These are phyloP conservation scores for Nemotelus pantherinus DNA, from an alignment of 2,888 invertebrate species.

Conservation along the genomic window DNA sequence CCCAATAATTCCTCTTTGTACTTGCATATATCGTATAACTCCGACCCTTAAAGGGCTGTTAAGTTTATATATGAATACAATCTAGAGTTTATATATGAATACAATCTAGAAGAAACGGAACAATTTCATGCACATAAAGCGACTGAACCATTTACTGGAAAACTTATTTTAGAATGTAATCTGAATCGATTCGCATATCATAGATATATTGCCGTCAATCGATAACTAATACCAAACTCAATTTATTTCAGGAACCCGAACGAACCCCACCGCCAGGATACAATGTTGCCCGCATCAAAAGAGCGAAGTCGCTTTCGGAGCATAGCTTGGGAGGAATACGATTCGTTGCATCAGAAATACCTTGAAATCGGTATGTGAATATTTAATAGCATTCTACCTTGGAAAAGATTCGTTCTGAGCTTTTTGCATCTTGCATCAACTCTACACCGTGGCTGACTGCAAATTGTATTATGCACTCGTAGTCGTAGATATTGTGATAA, in stretches of 20 bases:
- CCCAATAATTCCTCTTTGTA: no score
- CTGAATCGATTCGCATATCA: no score
- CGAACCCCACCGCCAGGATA: slow-evolving; percentile 82
- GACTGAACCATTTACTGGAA: no score
- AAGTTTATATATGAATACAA: no score
- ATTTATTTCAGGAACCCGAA: slow-evolving; percentile 78
- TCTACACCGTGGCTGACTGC: background rate
- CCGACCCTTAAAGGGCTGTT: no score
- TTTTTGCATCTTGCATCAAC: background rate
- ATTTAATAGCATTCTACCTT: slow-evolving; percentile 10
- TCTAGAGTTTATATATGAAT: no score
- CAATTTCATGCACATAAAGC: no score
- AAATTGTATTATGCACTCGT: background rate
- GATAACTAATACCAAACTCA: no score
- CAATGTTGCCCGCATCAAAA: slow-evolving; percentile 79
- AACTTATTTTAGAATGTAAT: no score
- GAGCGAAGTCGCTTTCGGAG: slow-evolving; percentile 86
- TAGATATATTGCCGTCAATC: no score
- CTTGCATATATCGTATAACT: no score
- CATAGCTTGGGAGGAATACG: slow-evolving; percentile 91
- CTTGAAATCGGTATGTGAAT: slow-evolving; percentile 82
- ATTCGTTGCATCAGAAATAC: slow-evolving; percentile 91
- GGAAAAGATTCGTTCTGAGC: background rate
- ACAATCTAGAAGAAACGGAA: no score
- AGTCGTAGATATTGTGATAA: background rate